Percentiles rank a stretch among this genome's conserved stretches.
These are phyloP conservation scores for Megamerina dolium DNA, from an alignment of 2,888 invertebrate genomes.

Conservation along the genomic window DNA sequence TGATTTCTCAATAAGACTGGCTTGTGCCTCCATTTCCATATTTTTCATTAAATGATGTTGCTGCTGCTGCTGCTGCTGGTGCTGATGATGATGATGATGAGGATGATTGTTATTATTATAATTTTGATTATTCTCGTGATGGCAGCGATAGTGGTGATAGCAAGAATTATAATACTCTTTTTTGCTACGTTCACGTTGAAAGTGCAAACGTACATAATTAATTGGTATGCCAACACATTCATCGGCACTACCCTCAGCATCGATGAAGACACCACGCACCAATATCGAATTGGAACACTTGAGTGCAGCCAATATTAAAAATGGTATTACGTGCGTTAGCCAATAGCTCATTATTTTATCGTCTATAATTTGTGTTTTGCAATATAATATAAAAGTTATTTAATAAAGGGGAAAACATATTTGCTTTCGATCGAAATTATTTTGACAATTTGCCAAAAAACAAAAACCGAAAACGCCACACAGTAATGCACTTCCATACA, in stretches of 20 bases:
- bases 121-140: too few relatives aligned
- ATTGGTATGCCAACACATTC: conserved; percentile 80
- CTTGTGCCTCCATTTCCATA: conserved; percentile 34
- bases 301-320: conserved; percentile 67
- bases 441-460: too few relatives aligned
- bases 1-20: conserved; percentile 35
- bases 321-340: conserved; percentile 71
- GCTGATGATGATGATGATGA: too few relatives aligned
- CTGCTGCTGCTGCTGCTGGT: conserved; percentile 17
- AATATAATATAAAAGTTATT: not conserved
- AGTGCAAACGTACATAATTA: conserved; percentile 72
- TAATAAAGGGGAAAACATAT: not conserved
- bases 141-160: too few relatives aligned
- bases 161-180: conserved; percentile 41
- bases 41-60: conserved; percentile 22
- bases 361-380: conserved; percentile 50
- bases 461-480: too few relatives aligned
- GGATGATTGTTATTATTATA: too few relatives aligned
- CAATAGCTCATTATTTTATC: conserved; percentile 69
- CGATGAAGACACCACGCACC: conserved; percentile 81
- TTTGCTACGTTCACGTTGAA: conserved; percentile 62
- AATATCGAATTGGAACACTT: conserved; percentile 83
- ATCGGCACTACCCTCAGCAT: conserved; percentile 76
- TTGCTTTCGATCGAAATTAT: too few relatives aligned
- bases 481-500: not conserved